A percentile compares a stretch with the other conserved stretches of the same genome.
Evolutionary conservation across 2,113 vertebrate genomes (phyloP).

Genomic region (Cardinalis cardinalis): DNA sequence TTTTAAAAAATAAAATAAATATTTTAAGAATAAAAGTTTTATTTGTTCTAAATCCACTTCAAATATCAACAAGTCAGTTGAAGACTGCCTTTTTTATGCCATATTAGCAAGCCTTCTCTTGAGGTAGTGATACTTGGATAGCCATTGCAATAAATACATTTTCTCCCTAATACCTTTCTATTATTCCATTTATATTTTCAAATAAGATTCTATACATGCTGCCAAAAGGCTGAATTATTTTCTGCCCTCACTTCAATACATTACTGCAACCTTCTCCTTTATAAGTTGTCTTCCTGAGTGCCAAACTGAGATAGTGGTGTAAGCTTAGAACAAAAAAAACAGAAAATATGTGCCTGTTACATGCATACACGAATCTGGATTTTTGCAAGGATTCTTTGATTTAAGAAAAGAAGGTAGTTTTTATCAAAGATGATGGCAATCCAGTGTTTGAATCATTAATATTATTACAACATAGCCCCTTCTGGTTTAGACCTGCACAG

Average conservation of each 20-base stretch:
- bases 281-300: neutral
- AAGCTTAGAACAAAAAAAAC: neutral
- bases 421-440: neutral
- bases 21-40: neutral
- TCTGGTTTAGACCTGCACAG: neutral
- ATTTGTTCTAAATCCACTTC: neutral
- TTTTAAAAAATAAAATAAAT: too few relatives aligned
- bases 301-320: neutral
- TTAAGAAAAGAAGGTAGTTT: neutral
- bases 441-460: neutral
- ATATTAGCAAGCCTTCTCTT: neutral
- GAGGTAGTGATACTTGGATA: neutral
- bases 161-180: neutral
- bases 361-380: rapidly evolving
- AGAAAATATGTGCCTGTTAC: neutral
- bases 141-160: neutral
- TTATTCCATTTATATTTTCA: neutral
- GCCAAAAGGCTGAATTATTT: neutral
- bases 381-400: neutral
- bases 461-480: neutral
- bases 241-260: neutral
- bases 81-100: neutral
- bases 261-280: neutral
- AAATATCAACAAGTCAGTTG: neutral
- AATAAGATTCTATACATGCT: neutral